Percentiles rank a stretch among this genome's conserved stretches.
Conservation (phyloP, 2,888 invertebrate genomes). For the Crioceris asparagi region DNA sequence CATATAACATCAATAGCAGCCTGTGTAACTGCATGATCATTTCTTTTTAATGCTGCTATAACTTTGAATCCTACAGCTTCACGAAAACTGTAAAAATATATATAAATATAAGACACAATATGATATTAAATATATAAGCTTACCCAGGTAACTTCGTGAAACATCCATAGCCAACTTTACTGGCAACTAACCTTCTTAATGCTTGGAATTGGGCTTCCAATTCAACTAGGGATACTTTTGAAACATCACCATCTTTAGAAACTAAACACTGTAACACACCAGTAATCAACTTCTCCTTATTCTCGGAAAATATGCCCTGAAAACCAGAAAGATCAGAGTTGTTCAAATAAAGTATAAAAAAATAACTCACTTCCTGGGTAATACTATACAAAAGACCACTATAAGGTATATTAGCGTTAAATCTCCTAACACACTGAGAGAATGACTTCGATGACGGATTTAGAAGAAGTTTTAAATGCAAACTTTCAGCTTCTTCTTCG, state of each 20-base stretch:
- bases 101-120: not conserved
- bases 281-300: conserved; percentile 93
- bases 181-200: conserved; percentile 83
- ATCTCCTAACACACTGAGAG: conserved; percentile 79
- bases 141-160: conserved; percentile 84
- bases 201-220: conserved; percentile 95
- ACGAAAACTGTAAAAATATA: conserved; percentile 56
- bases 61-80: conserved; percentile 92
- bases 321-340: conserved; percentile 26
- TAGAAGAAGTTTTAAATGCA: conserved; percentile 71
- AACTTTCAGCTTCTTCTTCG: conserved; percentile 93
- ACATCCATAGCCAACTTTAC: conserved; percentile 95
- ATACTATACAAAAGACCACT: conserved; percentile 94
- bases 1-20: conserved; percentile 96
- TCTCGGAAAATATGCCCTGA: conserved; percentile 92
- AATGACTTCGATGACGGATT: conserved; percentile 54
- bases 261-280: conserved; percentile 80
- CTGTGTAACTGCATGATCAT: conserved; percentile 84
- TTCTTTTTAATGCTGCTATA: conserved; percentile 77
- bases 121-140: conserved; percentile 15
- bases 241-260: conserved; percentile 55
- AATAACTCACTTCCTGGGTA: conserved; percentile 81
- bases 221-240: conserved; percentile 54
- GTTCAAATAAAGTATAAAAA: conserved; percentile 5
- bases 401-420: conserved; percentile 96